Evolutionary conservation across 2,797 vertebrate genomes (phyloP), one percentile per base, ranked within the genome.

Genomic region (Hippocampus kuda): DNA sequence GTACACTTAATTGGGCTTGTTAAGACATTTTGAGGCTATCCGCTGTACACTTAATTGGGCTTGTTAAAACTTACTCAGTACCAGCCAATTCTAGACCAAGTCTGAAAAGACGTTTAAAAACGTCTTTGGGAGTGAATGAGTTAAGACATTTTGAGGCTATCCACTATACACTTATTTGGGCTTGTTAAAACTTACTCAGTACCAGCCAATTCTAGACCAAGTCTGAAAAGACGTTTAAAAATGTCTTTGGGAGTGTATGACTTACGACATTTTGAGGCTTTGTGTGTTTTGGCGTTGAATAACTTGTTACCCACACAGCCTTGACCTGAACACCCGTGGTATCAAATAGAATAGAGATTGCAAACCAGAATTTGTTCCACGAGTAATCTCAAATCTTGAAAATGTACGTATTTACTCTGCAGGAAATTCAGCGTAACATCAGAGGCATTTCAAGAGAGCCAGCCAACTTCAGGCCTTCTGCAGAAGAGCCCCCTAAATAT

Each of bases 401-500:
- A 6, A 49, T 51, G 2, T 54, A 7, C 18, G 20, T 24, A 20
- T 67, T n/a, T 68, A n/a, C 13, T 61, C 56, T 34, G 51, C 78
- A 89, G 86, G 86, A 86, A 77, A 69, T 74, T 75, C 82, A 84
- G 71, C 81, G 75, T 56, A 68, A 83, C 79, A 72, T 68, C 71
- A 79, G 82, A 69, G 72, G 71, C 48, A 82, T 68, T 75, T 81
- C 80, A 78, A 82, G 77, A 70, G 83, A 87, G 72, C 69, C 66
- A n/a, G 67, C 34, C 44, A 34, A 68, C 54, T 77, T 70, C 54
- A 80, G 78, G 74, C 75, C 67, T 59, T 76, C 77, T 70, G 76
- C 67, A 75, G 70, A 77, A 73, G 81, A 79, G 49, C 73, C 75
- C 71, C 69, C 75, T 61, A 68, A 71, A 11, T 78, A 77, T 68